These are phyloP conservation scores for Teleogryllus occipitalis DNA, from an alignment of 1,140 invertebrate genomes.

Conservation along the genomic window DNA sequence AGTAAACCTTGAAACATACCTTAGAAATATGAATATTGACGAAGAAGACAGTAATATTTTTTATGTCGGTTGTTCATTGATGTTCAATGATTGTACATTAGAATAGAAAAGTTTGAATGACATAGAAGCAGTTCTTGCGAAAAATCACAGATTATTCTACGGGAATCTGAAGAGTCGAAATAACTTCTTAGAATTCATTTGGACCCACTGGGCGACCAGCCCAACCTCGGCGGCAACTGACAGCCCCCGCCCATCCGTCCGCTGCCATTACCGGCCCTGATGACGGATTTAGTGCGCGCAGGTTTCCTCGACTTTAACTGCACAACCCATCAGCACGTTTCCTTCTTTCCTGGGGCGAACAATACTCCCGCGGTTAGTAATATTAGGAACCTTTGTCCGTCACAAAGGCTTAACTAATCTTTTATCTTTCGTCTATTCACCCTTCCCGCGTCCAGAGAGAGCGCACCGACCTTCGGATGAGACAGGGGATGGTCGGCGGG, in stretches of 20 bases:
- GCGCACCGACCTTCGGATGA: background rate
- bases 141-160: too few relatives aligned
- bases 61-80: too few relatives aligned
- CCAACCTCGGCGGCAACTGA: background rate
- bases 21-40: too few relatives aligned
- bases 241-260: background rate
- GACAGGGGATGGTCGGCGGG: too few relatives aligned
- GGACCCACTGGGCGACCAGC: too few relatives aligned
- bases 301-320: background rate
- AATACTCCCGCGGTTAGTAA: background rate
- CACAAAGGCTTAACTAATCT: constrained; percentile 1
- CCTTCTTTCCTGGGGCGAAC: background rate
- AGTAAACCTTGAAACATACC: too few relatives aligned
- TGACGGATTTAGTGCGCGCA: constrained; percentile 3
- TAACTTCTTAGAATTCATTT: too few relatives aligned
- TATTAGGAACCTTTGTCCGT: background rate
- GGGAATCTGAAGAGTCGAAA: too few relatives aligned
- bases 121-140: too few relatives aligned
- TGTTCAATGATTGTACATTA: too few relatives aligned
- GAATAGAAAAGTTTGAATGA: too few relatives aligned
- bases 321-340: background rate
- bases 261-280: background rate
- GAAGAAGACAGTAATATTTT: too few relatives aligned
- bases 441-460: background rate
- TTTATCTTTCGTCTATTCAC: constrained; percentile 1